Base-by-base conservation (phyloP, 1,140 invertebrate genomes). In the Tenebrio molitor region DNA sequence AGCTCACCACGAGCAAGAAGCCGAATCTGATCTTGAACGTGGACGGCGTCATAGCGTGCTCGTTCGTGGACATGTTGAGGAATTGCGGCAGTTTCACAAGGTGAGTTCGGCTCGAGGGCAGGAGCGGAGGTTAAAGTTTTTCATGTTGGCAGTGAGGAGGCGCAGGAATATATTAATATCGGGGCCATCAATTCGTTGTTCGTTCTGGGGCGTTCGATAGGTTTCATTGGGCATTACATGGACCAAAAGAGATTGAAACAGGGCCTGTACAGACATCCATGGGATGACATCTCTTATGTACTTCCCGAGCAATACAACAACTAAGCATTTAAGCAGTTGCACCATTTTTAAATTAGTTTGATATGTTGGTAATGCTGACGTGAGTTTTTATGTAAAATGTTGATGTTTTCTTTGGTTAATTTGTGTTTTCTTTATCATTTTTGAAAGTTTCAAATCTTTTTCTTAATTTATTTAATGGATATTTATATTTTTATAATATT, bases 281-380 rank as follows among this genome's bases (percentile, higher is more conserved):
- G 98, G 98, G 98, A 99, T 84, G 98, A 99, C 83, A 99, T 99
- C 84, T 97, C 95, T 2, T 99, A 99, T 83, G 95, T 99, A 79
- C 89, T 99, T 79, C 94, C 95, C 1, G 95, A 97, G 78, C 89
- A 81, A 70, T 81, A 81, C 50, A 81, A 81, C 67, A 81, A 80
- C 70, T 78, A 73, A 34, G 23, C 19, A 12, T 46, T 58, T 39
- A 12, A 39, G 36, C 2, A 21, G 23, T 25, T 14, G 23, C 7
- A n/a, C n/a, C n/a, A n/a, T n/a, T n/a, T n/a, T 19, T 17, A 4
- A 58, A 58, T 0, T 58, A n/a, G n/a, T 58, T 58, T 58, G 25
- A 58, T 21, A 33, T 50, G 23, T 46, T 46, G 42, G 50, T 58
- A 25, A 25, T n/a, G 12, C n/a, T 33, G n/a, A 29, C 12, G 42